These are phyloP conservation scores for Engystomops pustulosus DNA, from an alignment of 2,113 vertebrate species.

Conservation along the genomic window DNA sequence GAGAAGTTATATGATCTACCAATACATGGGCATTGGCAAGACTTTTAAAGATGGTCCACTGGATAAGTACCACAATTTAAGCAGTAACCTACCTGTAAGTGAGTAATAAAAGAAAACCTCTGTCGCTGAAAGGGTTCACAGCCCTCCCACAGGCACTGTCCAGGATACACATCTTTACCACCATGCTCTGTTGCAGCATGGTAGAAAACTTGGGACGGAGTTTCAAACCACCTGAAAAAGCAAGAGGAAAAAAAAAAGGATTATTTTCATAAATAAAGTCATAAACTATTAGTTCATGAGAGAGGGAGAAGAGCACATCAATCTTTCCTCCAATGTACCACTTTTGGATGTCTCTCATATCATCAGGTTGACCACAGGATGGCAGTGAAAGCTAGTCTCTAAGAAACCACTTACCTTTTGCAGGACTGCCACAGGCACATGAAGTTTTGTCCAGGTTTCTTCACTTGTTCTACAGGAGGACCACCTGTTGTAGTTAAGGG, in stretches of 20 bases:
- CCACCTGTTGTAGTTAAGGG: slow-evolving; percentile 73
- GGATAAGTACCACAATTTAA: not conserved
- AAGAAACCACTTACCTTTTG: slow-evolving; percentile 84
- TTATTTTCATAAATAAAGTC: not conserved
- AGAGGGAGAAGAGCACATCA: no score
- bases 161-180: slow-evolving; percentile 90
- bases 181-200: slow-evolving; percentile 96
- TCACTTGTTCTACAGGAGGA: slow-evolving; percentile 80
- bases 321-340: no score
- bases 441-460: slow-evolving; percentile 97
- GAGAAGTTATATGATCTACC: no score
- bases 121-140: slow-evolving; percentile 96
- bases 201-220: slow-evolving; percentile 97
- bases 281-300: no score
- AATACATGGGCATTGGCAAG: no score
- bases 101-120: slow-evolving; percentile 97
- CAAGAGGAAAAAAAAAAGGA: slow-evolving; percentile 2
- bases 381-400: not conserved
- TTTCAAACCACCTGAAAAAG: slow-evolving; percentile 93
- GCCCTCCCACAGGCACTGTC: slow-evolving; percentile 95
- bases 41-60: no score
- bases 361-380: not conserved
- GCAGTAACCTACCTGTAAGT: slow-evolving; percentile 84
- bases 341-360: no score
- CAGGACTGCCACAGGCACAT: slow-evolving; percentile 98